Evolutionary conservation across 2,797 vertebrate genomes (phyloP), one percentile per base, ranked within the genome.

Genomic region (Brachymystax lenok): DNA sequence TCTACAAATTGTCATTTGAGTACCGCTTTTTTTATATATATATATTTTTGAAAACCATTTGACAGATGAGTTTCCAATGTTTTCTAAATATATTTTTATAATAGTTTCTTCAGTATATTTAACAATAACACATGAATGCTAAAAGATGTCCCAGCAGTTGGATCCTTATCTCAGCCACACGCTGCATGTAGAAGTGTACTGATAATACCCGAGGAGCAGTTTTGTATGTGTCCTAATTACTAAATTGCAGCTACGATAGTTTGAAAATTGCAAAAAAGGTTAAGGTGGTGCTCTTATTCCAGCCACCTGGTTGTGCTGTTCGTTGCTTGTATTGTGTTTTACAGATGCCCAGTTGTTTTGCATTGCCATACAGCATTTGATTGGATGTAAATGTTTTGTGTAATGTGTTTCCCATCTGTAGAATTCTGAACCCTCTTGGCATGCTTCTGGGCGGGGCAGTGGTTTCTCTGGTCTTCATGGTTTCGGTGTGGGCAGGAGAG

Each of bases 401-500:
- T 61, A 10, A 16, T 69, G 12, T 64, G 8, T 24, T 63, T 63
- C 59, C 59, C 14, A 4, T 50, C 16, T 50, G 0, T 93, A 99
- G 98, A 76, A 98, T 98, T 83, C 80, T 99, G 85, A 98, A 97
- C 82, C 98, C 98, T 2, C 87, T 98, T 64, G 96, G 96, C 75
- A 97, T 99, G 98, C 92, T 99, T 46, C 94, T 99, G 54, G 98
- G 98, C 0, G 96, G 96, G 3, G 75, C 92, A 0, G 96, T 99
- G 84, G 97, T 99, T 84, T 85, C 93, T 28, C 88, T 98, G 91
- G 94, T 99, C 73, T 99, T 99, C 90, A 90, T 93, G 40, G 96
- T 94, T 0, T 98, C 97, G 0, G 96, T 99, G 85, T 99, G 96
- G 96, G 96, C 96, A 0, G 97, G 97, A 0, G 97, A 99, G 87